Evolutionary conservation across 2,113 vertebrate genomes (phyloP).

Genomic region (Myanophis thanlyinensis): DNA sequence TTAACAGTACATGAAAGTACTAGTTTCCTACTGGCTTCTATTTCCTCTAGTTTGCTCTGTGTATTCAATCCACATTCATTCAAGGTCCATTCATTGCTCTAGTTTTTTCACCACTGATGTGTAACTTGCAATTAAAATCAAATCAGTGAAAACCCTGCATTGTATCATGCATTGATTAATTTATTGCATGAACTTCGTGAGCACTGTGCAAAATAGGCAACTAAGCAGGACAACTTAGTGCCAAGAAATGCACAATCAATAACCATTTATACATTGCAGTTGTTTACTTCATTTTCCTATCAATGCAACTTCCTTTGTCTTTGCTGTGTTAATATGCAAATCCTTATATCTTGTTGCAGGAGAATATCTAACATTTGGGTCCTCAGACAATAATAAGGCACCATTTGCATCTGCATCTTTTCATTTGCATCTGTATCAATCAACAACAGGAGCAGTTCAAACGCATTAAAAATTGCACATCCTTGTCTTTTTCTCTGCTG

Average conservation of each 20-base stretch:
- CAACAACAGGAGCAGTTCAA: background rate
- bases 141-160: background rate
- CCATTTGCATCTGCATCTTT: background rate
- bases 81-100: background rate
- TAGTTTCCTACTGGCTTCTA: background rate
- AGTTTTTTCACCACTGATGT: background rate
- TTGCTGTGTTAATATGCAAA: background rate
- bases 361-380: background rate
- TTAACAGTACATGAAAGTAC: background rate
- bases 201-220: background rate
- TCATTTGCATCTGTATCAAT: background rate
- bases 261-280: background rate
- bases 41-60: background rate
- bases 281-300: background rate
- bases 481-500: background rate
- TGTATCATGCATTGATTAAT: background rate
- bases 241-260: background rate
- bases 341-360: background rate
- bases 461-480: background rate
- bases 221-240: background rate
- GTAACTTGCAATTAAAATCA: background rate
- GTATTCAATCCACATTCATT: background rate
- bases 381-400: background rate
- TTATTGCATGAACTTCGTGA: background rate
- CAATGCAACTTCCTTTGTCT: background rate